These are phyloP conservation scores for Myiagra hebetior DNA, from an alignment of 2,113 vertebrate species.

Conservation along the genomic window DNA sequence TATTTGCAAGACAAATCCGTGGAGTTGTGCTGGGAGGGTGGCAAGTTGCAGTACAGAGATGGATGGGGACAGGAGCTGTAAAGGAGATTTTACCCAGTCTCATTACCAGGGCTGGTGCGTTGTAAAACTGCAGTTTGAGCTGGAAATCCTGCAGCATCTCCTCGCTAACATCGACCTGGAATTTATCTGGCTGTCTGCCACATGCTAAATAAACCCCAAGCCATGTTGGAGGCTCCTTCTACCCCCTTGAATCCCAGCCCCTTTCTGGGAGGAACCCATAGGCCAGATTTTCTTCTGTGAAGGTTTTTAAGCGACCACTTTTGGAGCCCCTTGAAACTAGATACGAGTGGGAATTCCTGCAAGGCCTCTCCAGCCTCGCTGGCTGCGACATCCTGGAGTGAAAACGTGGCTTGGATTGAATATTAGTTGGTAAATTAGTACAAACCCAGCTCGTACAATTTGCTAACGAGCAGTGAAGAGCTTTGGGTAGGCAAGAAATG, in stretches of 20 bases:
- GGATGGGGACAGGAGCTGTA: not conserved
- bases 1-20: not conserved
- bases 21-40: not conserved
- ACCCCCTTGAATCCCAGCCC: conserved; percentile 53
- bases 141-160: conserved; percentile 45
- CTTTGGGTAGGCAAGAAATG: not conserved
- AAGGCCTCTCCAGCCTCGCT: conserved; percentile 14
- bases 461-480: not conserved
- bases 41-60: not conserved
- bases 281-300: conserved; percentile 41
- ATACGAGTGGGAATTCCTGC: conserved; percentile 55
- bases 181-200: conserved; percentile 60
- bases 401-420: conserved; percentile 25
- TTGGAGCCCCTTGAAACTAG: conserved; percentile 50
- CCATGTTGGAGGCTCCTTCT: conserved; percentile 58
- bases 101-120: not conserved
- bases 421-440: not conserved
- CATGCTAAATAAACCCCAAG: conserved; percentile 58
- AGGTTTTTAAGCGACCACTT: conserved; percentile 32
- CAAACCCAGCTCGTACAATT: not conserved
- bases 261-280: conserved; percentile 48
- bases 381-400: conserved; percentile 6
- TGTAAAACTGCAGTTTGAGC: not conserved
- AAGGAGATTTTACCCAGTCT: not conserved
- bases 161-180: conserved; percentile 33